Percentiles rank a stretch among this genome's conserved stretches.
These are phyloP conservation scores for Drosophila dives DNA, from an alignment of 2,888 invertebrate species.

Conservation along the genomic window DNA sequence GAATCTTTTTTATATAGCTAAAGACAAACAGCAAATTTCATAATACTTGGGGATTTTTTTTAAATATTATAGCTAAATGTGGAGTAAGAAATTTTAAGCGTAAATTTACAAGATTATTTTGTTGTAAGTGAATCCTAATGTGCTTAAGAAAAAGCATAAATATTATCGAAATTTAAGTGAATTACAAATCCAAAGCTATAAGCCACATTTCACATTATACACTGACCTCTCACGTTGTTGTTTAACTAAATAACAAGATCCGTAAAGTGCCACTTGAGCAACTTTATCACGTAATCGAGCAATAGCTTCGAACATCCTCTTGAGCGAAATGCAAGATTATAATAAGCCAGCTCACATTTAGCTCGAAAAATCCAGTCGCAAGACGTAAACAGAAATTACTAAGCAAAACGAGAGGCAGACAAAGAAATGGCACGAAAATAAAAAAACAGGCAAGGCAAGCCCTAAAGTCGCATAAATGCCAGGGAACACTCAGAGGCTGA, in stretches of 20 bases:
- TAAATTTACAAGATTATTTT: neutral
- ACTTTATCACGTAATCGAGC: slow-evolving; percentile 48
- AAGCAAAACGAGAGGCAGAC: slow-evolving; percentile 8
- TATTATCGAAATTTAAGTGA: neutral
- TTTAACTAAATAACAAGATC: slow-evolving; percentile 7
- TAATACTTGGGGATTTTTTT: neutral
- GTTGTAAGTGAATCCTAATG: neutral
- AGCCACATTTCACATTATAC: neutral
- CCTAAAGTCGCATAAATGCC: slow-evolving; percentile 57
- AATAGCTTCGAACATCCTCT: slow-evolving; percentile 44
- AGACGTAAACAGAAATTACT: slow-evolving; percentile 22
- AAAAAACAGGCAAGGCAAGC: slow-evolving; percentile 43
- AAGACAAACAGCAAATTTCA: neutral
- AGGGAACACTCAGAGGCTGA: slow-evolving; percentile 55
- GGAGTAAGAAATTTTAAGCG: no score
- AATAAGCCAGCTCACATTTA: slow-evolving; percentile 41
- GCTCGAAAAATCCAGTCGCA: slow-evolving; percentile 18
- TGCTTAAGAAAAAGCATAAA: no score
- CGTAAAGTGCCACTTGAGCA: slow-evolving; percentile 27
- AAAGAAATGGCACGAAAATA: slow-evolving; percentile 44
- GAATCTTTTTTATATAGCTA: neutral
- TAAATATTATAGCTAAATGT: neutral
- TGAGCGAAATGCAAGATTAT: slow-evolving; percentile 29
- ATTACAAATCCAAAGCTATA: neutral
- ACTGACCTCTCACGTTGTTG: neutral